Evolutionary conservation across 1,140 invertebrate species (phyloP), one percentile per base, ranked within the genome.

Genomic region (Paramacrobiotus metropolitanus): DNA sequence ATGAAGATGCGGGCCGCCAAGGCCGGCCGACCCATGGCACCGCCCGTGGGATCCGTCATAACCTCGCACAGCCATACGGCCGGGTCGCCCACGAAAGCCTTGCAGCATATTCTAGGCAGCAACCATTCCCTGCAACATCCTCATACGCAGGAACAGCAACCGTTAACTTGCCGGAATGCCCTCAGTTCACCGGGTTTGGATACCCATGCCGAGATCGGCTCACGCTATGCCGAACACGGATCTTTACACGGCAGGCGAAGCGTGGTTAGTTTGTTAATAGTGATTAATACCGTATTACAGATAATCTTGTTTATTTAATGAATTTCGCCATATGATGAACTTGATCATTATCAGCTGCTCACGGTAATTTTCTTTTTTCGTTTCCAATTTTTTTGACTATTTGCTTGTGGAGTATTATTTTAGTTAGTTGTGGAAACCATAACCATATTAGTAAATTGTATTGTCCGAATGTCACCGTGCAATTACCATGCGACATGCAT

Each of bases 1-100:
- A 90, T 92, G 73, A 85, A 89, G 73, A 91, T 91, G 87, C 78
- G 87, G 68, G 48, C 48, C 15, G 48, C 48, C 24, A 24, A 15
- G 24, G 15, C 15, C 15, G 15, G 24, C 24, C 48, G 48, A 9
- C 48, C 15, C 15, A 28, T 15, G 48, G 48, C 15, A 9, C 15
- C 24, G 15, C 48, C 48, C 4, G 15, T 9, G 48, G 24, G 15
- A 4, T 55, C 48, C 4, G 15, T 55, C 15, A 28, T 15, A 24
- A 28, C 15, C 9, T 55, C 48, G 4, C 15, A 28, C 15, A 55
- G 48, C 28, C 48, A 55, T 24, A 55, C 24, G 24, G 48, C 15
- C 4, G 48, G 48, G 4, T 55, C 48, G 24, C 48, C 48, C 15
- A 55, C 15, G 15, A 55, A 55, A 24, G 24, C 48, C 15, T 28